Evolutionary conservation across 2,888 invertebrate genomes (phyloP), one percentile per base, ranked within the genome.

Genomic region (Coelopa pilipes): DNA sequence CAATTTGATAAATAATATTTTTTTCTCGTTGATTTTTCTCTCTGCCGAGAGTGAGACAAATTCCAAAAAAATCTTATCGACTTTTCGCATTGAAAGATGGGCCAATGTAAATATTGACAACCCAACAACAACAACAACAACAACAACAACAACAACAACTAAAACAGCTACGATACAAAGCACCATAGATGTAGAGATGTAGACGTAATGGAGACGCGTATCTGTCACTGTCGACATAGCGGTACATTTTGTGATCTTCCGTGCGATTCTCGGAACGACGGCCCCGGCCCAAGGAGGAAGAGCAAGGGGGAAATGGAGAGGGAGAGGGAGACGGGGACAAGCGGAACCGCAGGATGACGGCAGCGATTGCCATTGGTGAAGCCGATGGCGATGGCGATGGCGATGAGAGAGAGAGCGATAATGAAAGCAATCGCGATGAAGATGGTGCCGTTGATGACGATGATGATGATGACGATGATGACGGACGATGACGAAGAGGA

Each of bases 241-340:
- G 66, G 66, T 66, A 66, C 50, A 66, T 66, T 50, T 66, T 66
- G 15, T 49, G 66, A 66, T 66, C 66, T 50, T 13, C 15, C 49
- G 21, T 49, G 50, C 66, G 50, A 66, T 66, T 66, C 66, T 19
- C 21, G 50, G 66, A 50, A 66, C 15, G n/a, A n/a, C n/a, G n/a
- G n/a, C 21, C 1, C 17, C n/a, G 19, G 17, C n/a, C 5, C 15
- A 57, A 57, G 19, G 19, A 17, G 57, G 2, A 17, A 17, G 19
- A 57, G 7, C 11, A 57, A 57, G n/a, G n/a, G n/a, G n/a, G n/a
- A n/a, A n/a, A n/a, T n/a, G n/a, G n/a, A n/a, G n/a, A n/a, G n/a
- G n/a, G n/a, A n/a, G n/a, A n/a, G n/a, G n/a, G n/a, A 57, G 19
- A 57, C n/a, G 19, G 4, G 17, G 19, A 57, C 57, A 57, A 19